phyloP scores from a whole-genome alignment of 2,113 vertebrate genomes.

The Chloropsis cyanopogon region DNA sequence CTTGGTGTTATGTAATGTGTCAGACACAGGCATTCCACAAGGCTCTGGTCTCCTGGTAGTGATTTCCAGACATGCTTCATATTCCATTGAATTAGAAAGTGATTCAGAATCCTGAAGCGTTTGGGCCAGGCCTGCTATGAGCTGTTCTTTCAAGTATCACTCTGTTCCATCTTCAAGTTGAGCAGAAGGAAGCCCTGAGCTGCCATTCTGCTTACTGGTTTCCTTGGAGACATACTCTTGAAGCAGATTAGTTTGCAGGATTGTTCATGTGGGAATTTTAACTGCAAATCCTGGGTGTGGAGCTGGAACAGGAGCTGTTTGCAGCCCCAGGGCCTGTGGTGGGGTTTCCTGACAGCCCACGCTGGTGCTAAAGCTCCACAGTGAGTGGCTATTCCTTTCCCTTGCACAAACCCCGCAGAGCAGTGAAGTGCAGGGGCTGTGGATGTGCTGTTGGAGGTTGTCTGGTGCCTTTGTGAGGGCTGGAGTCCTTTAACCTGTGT shows the following conservation, averaged over 20 bases:
- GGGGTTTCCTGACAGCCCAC: neutral
- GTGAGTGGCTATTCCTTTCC: neutral
- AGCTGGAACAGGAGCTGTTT: neutral
- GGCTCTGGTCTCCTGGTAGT: neutral
- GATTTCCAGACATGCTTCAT: neutral
- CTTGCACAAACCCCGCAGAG: neutral
- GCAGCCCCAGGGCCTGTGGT: neutral
- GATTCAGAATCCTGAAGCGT: neutral
- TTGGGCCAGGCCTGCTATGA: neutral
- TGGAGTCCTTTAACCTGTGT: neutral
- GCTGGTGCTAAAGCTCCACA: neutral
- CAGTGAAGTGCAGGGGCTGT: neutral
- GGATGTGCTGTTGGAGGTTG: neutral
- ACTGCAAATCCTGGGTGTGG: neutral
- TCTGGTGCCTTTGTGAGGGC: neutral
- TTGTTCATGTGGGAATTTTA: conserved; percentile 3
- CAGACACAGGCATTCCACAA: neutral
- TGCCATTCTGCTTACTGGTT: neutral
- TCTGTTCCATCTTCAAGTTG: neutral
- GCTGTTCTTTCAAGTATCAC: neutral
- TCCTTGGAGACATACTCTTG: neutral
- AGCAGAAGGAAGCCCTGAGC: neutral
- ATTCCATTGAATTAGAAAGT: neutral
- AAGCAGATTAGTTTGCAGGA: neutral
- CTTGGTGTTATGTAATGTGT: neutral